Base-by-base conservation (phyloP, 2,888 invertebrate species). In the Rhopalosiphum nymphaeae region DNA sequence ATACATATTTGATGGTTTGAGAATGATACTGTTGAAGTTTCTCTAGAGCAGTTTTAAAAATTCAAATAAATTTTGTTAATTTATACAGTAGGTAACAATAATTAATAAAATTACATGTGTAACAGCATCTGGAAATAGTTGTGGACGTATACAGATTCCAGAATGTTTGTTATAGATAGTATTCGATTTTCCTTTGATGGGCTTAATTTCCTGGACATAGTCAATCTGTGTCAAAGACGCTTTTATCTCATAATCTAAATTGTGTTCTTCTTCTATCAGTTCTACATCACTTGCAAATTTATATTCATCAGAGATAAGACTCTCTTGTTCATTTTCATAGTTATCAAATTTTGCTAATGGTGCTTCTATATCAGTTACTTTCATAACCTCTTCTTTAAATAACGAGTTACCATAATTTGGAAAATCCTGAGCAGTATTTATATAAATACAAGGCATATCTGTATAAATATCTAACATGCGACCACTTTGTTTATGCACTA, bases 81-180 rank as follows among this genome's bases (percentile, higher is more conserved):
- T 1, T 2, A n/a, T 98, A 98, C 95, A 99, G 99, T 95, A 7
- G 5, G 0, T 46, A 99, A 97, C 97, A 97, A 0, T 98, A 97
- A 95, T 98, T 98, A 93, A 99, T 95, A 91, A 97, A 96, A 97
- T 97, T 96, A 98, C 98, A 96, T 98, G 97, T 96, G 98, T 98
- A 1, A 98, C 96, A 29, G 98, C 98, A 96, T 99, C 98, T 0
- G 99, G 99, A 96, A 97, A 99, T 95, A 98, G 98, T 96, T 99
- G 99, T 0, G 99, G 98, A 96, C 99, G 98, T 91, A 99, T 96
- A 95, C 98, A 98, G 95, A 99, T 97, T 7, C 98, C 98, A 0
- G 97, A 97, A 95, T 98, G 98, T 95, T 97, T 97, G 94, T 96
- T 97, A 95, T 99, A 99, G 25, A 95, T 95, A 0, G 97, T 96